phyloP scores from a whole-genome alignment of 1,140 invertebrate species.

The Diorhabda sublineata region DNA sequence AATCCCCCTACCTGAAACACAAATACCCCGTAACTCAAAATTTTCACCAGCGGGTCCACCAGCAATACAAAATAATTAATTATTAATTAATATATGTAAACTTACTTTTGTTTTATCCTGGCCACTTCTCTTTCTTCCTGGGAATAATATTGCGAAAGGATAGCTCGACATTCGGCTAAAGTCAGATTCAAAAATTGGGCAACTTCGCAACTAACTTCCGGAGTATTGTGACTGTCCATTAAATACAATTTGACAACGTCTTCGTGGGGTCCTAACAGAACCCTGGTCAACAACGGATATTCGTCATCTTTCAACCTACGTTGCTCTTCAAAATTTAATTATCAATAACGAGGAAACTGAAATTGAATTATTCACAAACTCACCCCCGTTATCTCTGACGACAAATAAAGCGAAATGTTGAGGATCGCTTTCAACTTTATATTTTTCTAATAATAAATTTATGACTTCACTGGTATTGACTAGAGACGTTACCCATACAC shows the following conservation, averaged over 20 bases:
- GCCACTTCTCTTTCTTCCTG: constrained; percentile 72
- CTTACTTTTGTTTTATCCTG: constrained; percentile 68
- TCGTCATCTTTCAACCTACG: constrained; percentile 70
- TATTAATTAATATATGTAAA: neutral
- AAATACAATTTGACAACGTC: constrained; percentile 76
- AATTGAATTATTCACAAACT: constrained; percentile 26
- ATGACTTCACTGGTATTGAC: constrained; percentile 79
- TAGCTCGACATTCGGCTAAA: constrained; percentile 71
- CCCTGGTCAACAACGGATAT: constrained; percentile 72
- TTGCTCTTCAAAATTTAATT: constrained; percentile 56
- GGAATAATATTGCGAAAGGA: constrained; percentile 71
- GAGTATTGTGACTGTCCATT: constrained; percentile 69
- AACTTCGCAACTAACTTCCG: constrained; percentile 73
- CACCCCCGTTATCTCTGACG: constrained; percentile 78
- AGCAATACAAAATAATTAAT: no score
- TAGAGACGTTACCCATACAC: constrained; percentile 78
- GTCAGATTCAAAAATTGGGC: constrained; percentile 82
- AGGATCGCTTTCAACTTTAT: constrained; percentile 76
- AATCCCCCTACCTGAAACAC: no score
- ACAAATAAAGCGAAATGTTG: constrained; percentile 79
- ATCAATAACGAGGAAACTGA: no score
- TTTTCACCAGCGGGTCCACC: no score
- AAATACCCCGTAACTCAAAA: no score
- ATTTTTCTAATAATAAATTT: constrained; percentile 80
- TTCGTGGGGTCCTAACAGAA: constrained; percentile 78